Conservation (phyloP, 1,140 invertebrate genomes). For the Melanaphis sacchari region DNA sequence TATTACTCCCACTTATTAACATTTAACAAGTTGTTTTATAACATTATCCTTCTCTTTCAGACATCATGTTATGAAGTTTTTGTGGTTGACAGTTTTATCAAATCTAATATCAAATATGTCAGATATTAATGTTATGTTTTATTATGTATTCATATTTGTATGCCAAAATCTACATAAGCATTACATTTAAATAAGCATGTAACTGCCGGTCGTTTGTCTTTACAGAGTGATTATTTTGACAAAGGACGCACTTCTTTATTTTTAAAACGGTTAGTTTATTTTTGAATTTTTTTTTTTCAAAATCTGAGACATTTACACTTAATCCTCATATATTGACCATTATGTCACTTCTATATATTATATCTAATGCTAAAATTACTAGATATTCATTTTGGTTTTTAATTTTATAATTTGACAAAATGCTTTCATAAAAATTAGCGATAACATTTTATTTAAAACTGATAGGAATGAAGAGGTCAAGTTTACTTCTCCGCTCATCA, state of each 20-base stretch:
- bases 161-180: neutral
- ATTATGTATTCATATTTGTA: neutral
- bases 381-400: neutral
- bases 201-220: neutral
- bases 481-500: neutral
- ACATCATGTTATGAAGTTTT: neutral
- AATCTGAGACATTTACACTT: neutral
- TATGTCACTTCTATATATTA: neutral
- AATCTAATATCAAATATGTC: neutral
- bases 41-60: neutral
- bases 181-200: no score
- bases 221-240: neutral
- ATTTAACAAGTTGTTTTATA: neutral
- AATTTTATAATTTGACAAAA: neutral
- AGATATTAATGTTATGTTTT: neutral
- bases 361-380: neutral
- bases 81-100: neutral
- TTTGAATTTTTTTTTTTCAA: neutral
- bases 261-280: neutral
- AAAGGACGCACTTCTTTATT: neutral
- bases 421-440: neutral
- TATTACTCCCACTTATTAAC: neutral
- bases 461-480: neutral
- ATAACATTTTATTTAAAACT: neutral
- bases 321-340: neutral